Evolutionary conservation across 2,888 invertebrate species (phyloP).

Genomic region (Rugalucina vietnamica): DNA sequence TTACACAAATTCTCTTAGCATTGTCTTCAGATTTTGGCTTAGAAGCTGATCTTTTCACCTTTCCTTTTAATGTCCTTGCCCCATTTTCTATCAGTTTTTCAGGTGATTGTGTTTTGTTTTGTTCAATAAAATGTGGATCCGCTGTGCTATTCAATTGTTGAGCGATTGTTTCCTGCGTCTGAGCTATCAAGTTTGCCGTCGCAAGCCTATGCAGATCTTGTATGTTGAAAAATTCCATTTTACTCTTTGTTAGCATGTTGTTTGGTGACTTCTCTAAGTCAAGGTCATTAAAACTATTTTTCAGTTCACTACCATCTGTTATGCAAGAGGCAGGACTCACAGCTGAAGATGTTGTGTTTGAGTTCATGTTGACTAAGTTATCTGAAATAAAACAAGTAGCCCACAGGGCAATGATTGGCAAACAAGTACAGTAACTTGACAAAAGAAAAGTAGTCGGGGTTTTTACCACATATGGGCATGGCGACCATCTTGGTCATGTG

Average conservation of each 20-base stretch:
- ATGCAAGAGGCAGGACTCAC: no score
- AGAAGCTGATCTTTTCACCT: neutral
- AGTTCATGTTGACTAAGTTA: no score
- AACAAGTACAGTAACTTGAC: no score
- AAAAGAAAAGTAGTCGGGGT: no score
- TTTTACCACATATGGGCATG: no score
- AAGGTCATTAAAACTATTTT: constrained; percentile 14
- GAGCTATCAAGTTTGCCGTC: constrained; percentile 73
- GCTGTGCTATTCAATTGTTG: constrained; percentile 63
- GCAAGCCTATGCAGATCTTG: constrained; percentile 70
- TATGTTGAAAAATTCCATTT: neutral
- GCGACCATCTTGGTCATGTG: no score
- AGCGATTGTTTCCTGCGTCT: constrained; percentile 74
- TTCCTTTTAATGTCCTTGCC: neutral
- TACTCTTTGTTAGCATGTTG: neutral
- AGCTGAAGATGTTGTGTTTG: no score
- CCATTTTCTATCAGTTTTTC: neutral
- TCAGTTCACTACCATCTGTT: no score
- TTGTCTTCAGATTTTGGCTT: neutral
- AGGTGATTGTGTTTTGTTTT: constrained; percentile 43
- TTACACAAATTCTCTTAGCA: neutral
- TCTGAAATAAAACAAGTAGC: no score
- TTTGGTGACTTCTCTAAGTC: neutral
- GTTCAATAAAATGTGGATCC: constrained; percentile 22
- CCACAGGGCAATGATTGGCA: no score